Base-by-base conservation (phyloP, 2,113 vertebrate genomes). In the Rhagologus leucostigma region DNA sequence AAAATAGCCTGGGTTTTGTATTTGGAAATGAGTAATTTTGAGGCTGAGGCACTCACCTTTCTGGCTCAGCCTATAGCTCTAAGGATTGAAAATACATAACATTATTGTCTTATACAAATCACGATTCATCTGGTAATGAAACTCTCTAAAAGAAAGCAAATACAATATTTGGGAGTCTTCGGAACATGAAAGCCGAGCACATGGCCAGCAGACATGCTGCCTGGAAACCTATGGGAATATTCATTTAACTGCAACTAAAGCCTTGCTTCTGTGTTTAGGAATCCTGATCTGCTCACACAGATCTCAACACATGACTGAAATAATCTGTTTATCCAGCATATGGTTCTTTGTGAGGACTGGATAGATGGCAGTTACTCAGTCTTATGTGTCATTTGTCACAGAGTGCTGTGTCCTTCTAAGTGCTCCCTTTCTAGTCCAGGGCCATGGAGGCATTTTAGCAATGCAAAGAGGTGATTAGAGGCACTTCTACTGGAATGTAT, bases 271-370 rank as follows among this genome's bases (percentile, higher is more conserved):
- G 65, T 46, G 65, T 64, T 84, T 83, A 69, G 90, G 86, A 97
- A 84, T 93, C 84, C 84, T 81, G 83, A 92, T 88, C 92, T 89
- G 68, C 92, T 95, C 91, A 71, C 83, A 64, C 64, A 90, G 76
- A 70, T 84, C 90, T 90, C 80, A 78, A 21, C 90, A 96, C 84
- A 68, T 90, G 88, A 93, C 89, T 84, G 83, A 71, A 95, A 92
- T 95, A 94, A 96, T 87, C 93, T 92, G 49, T 93, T 95, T 90
- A 96, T 88, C 83, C 73, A 84, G 68, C 85, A 78, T 89, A 76
- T 47, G 41, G 88, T 89, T 87, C 83, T 94, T 95, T 82, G 56
- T 89, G 52, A 89, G 76, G 79, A 75, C 73, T 4, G 18, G 47
- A 35, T 30, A 67, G 79, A 77, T 95, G 87, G 67, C 96, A 81